Evolutionary conservation across 64 coral and sea anemone genomes (phyloP).

Genomic region (Porites australiensis): DNA sequence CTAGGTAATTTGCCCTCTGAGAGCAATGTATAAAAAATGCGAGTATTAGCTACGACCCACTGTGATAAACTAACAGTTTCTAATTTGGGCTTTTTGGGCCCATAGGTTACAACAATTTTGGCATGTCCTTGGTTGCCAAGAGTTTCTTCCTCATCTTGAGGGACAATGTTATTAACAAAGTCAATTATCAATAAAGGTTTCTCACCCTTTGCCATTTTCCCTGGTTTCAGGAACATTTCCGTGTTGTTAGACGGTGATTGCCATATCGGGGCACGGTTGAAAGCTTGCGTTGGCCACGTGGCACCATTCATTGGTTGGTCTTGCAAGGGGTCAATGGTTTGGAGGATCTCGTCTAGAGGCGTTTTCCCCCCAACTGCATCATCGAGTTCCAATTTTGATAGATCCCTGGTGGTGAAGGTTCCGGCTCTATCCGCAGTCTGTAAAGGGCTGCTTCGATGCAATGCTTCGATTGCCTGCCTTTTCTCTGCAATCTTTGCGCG

Average conservation of each 20-base stretch:
- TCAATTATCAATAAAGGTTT: conserved; percentile 40
- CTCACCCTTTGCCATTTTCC: conserved; percentile 20
- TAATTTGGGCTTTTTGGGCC: conserved; percentile 60
- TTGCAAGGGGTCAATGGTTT: not conserved
- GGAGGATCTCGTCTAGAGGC: not conserved
- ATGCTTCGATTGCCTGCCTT: not conserved
- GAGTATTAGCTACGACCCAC: conserved; percentile 57
- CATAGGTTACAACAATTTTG: conserved; percentile 38
- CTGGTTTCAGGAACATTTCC: conserved; percentile 33
- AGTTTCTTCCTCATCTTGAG: conserved; percentile 20
- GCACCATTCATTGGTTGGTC: not conserved
- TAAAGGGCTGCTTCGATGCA: not conserved
- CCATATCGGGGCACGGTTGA: not conserved
- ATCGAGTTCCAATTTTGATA: not conserved
- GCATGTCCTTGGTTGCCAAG: not conserved
- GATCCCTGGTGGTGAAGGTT: not conserved
- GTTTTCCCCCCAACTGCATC: not conserved
- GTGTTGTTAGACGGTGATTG: not conserved
- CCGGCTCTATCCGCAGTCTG: not conserved
- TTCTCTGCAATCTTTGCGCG: not conserved
- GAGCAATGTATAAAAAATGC: conserved; percentile 44
- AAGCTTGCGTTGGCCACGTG: conserved; percentile 1
- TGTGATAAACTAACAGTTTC: conserved; percentile 34
- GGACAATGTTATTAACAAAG: conserved; percentile 55
- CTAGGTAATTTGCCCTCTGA: not conserved